Percentiles rank a stretch among this genome's conserved stretches.
phyloP scores from a whole-genome alignment of 30 jellyfish, hydroid and myxozoan genomes.

The Hydra vulgaris region DNA sequence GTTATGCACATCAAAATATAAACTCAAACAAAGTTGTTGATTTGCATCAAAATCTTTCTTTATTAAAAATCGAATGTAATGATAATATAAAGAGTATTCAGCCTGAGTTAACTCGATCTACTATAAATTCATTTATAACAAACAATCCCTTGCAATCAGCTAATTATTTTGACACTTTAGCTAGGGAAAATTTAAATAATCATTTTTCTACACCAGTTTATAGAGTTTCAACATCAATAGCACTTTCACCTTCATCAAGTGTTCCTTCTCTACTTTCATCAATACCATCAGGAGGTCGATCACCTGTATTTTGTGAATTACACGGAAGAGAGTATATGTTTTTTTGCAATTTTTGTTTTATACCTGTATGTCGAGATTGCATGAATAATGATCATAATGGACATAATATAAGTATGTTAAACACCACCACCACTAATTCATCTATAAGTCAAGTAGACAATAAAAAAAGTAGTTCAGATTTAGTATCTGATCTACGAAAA shows the following conservation, averaged over 20 bases:
- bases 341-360: constrained; percentile 59
- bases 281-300: constrained; percentile 20
- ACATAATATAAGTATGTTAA: constrained; percentile 45
- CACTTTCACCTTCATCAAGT: constrained; percentile 4
- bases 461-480: constrained; percentile 33
- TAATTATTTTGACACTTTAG: background rate
- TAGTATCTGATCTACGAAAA: constrained; percentile 51
- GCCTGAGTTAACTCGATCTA: background rate
- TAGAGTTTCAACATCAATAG: background rate
- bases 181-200: background rate
- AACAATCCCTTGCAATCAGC: background rate
- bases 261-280: constrained; percentile 20
- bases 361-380: constrained; percentile 84
- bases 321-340: constrained; percentile 64
- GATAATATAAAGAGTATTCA: background rate
- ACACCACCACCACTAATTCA: constrained; percentile 18
- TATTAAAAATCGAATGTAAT: background rate
- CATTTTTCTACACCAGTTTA: background rate
- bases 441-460: constrained; percentile 37
- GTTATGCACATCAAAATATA: constrained; percentile 83
- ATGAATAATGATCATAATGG: constrained; percentile 60
- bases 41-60: background rate
- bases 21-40: constrained; percentile 54
- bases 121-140: background rate
- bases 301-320: constrained; percentile 51